These are phyloP conservation scores for Papilio helenus DNA, from an alignment of 1,140 invertebrate genomes.

Conservation along the genomic window DNA sequence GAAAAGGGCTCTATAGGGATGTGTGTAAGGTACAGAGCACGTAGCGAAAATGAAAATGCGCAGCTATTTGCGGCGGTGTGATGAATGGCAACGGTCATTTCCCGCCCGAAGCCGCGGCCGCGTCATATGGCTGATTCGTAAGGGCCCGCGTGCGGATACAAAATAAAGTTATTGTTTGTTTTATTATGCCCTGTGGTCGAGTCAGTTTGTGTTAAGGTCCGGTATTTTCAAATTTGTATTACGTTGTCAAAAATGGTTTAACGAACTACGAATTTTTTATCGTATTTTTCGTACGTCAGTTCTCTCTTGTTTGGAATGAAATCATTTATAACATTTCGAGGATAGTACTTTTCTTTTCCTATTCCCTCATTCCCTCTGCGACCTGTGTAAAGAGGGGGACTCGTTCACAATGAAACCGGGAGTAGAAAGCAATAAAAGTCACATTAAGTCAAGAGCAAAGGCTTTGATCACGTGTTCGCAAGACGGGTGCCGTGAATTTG, in stretches of 20 bases:
- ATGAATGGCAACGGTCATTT: conserved; percentile 73
- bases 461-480: conserved; percentile 43
- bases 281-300: neutral
- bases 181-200: conserved; percentile 36
- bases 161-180: conserved; percentile 62
- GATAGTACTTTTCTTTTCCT: neutral
- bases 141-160: conserved; percentile 48
- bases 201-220: conserved; percentile 10
- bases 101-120: conserved; percentile 55
- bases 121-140: conserved; percentile 69
- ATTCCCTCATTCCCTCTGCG: neutral
- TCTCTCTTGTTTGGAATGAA: neutral
- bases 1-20: conserved; percentile 62
- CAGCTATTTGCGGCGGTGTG: conserved; percentile 60
- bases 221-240: neutral
- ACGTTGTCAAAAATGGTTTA: neutral
- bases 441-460: conserved; percentile 68
- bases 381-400: conserved; percentile 45
- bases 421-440: conserved; percentile 68
- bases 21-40: conserved; percentile 47
- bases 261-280: neutral
- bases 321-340: neutral
- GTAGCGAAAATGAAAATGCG: conserved; percentile 61
- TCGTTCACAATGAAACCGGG: conserved; percentile 57
- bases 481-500: conserved; percentile 51